Evolutionary conservation across 2,888 invertebrate species (phyloP), one percentile per base, ranked within the genome.

Genomic region (Neoaliturus tenellus): DNA sequence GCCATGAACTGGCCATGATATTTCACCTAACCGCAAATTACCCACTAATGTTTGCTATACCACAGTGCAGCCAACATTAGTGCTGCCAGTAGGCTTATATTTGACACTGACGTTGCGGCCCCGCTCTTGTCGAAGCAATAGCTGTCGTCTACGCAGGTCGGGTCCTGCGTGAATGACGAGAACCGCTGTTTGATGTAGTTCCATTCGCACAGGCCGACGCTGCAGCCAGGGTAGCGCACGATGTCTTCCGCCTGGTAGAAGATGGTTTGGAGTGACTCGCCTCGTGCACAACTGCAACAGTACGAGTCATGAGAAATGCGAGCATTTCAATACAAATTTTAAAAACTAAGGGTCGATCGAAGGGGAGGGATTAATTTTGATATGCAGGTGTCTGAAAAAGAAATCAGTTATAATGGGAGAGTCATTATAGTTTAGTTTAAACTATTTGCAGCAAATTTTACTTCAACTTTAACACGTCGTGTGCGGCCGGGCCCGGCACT

Each of bases 161-260:
- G 41, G 14, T 86, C 85, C 51, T 92, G 91, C 2, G 92, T 92
- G 0, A 93, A 88, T 0, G 91, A 89, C 1, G 92, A 91, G 85
- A 94, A 94, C 84, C 92, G 93, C 20, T 92, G 91, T 88, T 94
- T 92, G 8, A 97, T 91, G 28, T 93, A 92, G 0, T 93, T 92
- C 95, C 96, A 96, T 86, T 94, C 93, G 90, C 97, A 97, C 0
- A 96, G 92, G 0, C 96, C 96, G 0, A 95, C 95, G 10, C 93
- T 92, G 89, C 97, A 97, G 81, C 94, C 94, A 0, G 94, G 93
- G 55, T 95, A 90, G 82, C 93, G 91, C 73, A 96, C 92, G 0
- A 94, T 94, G 67, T 93, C 92, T 89, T 96, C 96, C 88, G 95
- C 95, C 85, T 95, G 92, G 86, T 95, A 93, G 90, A 96, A 95